These are phyloP conservation scores for Batillaria attramentaria DNA, from an alignment of 1,140 invertebrate genomes.

Conservation along the genomic window DNA sequence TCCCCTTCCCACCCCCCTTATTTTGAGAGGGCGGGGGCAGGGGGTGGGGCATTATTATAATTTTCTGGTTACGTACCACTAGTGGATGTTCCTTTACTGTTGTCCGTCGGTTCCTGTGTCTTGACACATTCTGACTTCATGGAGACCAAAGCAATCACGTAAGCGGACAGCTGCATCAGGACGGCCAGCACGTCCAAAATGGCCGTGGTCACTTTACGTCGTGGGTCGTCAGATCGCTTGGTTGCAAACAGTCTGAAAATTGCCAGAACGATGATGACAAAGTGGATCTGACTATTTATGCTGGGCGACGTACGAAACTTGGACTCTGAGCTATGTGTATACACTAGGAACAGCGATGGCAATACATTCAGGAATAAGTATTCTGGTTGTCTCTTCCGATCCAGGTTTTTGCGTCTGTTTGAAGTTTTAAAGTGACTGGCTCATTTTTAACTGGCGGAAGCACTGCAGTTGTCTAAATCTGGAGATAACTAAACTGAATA, in stretches of 20 bases:
- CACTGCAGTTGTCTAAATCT: no score
- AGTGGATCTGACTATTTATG: conserved; percentile 96
- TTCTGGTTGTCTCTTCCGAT: no score
- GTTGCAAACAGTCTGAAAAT: conserved; percentile 68
- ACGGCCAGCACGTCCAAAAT: conserved; percentile 48
- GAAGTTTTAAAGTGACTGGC: no score
- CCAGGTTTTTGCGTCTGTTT: no score
- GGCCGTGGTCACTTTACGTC: conserved; percentile 43
- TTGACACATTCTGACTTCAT: conserved; percentile 47
- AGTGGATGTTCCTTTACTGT: not conserved
- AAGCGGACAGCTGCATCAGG: conserved; percentile 50
- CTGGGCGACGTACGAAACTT: no score
- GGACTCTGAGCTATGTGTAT: no score
- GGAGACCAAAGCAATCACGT: conserved; percentile 46
- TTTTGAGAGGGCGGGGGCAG: not conserved
- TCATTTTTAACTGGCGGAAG: no score
- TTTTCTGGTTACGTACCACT: not conserved
- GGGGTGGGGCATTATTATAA: not conserved
- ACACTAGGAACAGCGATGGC: no score
- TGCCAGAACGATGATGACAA: conserved; percentile 89
- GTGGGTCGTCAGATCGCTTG: conserved; percentile 45
- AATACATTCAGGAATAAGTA: no score
- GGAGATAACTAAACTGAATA: no score
- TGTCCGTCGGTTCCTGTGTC: not conserved
- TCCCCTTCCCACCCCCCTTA: no score